A percentile compares a stretch with the other conserved stretches of the same genome.
phyloP scores from a whole-genome alignment of 2,113 vertebrate genomes.

The Barbus barbus region DNA sequence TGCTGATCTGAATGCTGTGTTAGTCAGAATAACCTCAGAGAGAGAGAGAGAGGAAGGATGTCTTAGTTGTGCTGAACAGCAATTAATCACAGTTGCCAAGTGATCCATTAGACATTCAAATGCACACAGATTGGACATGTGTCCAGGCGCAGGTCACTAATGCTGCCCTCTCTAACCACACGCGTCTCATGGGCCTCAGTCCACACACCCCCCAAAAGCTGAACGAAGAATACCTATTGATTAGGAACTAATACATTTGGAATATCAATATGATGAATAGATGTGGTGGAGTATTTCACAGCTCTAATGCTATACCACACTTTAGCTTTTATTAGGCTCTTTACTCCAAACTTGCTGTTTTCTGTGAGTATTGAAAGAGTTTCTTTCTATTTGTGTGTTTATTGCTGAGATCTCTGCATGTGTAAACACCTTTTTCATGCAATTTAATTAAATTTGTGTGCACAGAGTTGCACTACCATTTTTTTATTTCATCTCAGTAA shows the following conservation, averaged over 20 bases:
- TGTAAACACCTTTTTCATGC: neutral
- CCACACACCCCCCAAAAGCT: constrained; percentile 44
- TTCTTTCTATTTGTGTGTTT: neutral
- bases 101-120: constrained; percentile 57
- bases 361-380: neutral
- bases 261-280: constrained; percentile 48
- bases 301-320: neutral
- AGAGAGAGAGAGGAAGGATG: constrained; percentile 12
- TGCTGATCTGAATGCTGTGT: neutral
- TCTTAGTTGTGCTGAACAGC: constrained; percentile 54
- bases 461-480: neutral
- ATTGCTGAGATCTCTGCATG: no score
- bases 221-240: constrained; percentile 53
- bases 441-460: neutral
- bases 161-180: constrained; percentile 55
- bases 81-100: constrained; percentile 49
- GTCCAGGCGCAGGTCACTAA: constrained; percentile 54
- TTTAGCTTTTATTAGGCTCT: neutral
- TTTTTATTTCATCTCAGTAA: neutral
- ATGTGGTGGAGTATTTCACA: constrained; percentile 33
- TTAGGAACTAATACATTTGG: constrained; percentile 52
- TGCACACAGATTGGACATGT: constrained; percentile 54
- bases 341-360: neutral
- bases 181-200: constrained; percentile 47
- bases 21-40: neutral